phyloP scores from a whole-genome alignment of 2,797 vertebrate species.

The Craterocephalus amniculus region DNA sequence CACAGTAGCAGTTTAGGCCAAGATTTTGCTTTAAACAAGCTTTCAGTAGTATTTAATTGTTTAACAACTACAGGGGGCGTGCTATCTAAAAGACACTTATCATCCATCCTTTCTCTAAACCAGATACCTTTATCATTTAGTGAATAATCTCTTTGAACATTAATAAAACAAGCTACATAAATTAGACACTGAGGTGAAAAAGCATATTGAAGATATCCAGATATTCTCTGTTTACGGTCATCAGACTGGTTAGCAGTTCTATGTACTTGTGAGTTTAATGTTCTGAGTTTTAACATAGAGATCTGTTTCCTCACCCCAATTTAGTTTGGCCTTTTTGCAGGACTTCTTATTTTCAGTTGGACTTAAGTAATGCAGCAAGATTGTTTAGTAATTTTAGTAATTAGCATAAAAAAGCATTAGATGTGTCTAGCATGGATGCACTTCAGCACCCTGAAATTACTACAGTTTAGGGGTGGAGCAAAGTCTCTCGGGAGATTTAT shows the following conservation, averaged over 20 bases:
- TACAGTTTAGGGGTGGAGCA: not conserved
- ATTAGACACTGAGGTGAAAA: not conserved
- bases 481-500: constrained; percentile 20
- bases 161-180: not conserved
- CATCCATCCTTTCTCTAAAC: not conserved
- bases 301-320: not conserved
- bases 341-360: not conserved
- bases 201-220: not conserved
- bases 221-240: not conserved
- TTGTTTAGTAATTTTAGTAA: not conserved
- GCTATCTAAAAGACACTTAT: not conserved
- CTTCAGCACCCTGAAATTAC: not conserved
- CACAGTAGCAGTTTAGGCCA: not conserved
- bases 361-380: not conserved
- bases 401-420: too few species aligned
- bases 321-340: not conserved
- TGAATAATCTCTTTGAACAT: not conserved
- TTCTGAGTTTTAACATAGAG: not conserved
- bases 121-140: not conserved
- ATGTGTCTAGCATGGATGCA: not conserved
- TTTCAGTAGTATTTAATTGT: not conserved
- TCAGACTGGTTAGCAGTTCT: not conserved
- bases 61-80: not conserved
- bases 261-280: too few species aligned
- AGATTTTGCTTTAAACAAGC: not conserved